Percentiles rank a stretch among this genome's conserved stretches.
These are phyloP conservation scores for Eupithecia inturbata DNA, from an alignment of 2,888 invertebrate species.

Conservation along the genomic window DNA sequence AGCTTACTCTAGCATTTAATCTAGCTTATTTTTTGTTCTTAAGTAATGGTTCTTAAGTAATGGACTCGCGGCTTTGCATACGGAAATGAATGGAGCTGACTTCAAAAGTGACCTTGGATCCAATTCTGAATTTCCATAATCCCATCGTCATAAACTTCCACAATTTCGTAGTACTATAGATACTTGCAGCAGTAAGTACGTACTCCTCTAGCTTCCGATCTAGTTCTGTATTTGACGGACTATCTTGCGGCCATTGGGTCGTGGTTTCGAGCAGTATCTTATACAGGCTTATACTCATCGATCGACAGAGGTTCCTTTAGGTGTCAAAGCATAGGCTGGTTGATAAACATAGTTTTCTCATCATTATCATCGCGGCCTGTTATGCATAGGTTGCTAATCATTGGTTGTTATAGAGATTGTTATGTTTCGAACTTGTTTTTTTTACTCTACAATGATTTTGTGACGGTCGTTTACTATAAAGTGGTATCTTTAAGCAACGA, in stretches of 20 bases:
- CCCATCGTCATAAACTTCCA: slow-evolving; percentile 6
- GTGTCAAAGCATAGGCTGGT: background rate
- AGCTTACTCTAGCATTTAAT: no score
- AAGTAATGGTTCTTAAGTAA: slow-evolving; percentile 17
- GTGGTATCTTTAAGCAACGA: background rate
- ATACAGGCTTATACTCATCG: background rate
- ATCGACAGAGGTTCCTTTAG: background rate
- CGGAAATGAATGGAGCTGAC: slow-evolving; percentile 11
- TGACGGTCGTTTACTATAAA: no score
- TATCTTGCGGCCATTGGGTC: background rate
- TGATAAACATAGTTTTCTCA: background rate
- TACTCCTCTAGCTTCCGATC: background rate
- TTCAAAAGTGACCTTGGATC: slow-evolving; percentile 11
- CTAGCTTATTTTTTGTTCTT: background rate
- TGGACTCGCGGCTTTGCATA: slow-evolving; percentile 20
- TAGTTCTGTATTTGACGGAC: background rate
- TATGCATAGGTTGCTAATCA: no score
- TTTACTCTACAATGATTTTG: background rate
- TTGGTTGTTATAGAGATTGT: no score
- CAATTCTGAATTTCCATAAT: slow-evolving; percentile 12
- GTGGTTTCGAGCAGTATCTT: background rate
- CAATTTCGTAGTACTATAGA: background rate
- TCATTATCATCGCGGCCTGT: no score
- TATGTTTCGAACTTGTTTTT: background rate
- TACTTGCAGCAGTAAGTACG: background rate